These are phyloP conservation scores for Colostygia pectinataria DNA, from an alignment of 2,888 invertebrate species.

Conservation along the genomic window DNA sequence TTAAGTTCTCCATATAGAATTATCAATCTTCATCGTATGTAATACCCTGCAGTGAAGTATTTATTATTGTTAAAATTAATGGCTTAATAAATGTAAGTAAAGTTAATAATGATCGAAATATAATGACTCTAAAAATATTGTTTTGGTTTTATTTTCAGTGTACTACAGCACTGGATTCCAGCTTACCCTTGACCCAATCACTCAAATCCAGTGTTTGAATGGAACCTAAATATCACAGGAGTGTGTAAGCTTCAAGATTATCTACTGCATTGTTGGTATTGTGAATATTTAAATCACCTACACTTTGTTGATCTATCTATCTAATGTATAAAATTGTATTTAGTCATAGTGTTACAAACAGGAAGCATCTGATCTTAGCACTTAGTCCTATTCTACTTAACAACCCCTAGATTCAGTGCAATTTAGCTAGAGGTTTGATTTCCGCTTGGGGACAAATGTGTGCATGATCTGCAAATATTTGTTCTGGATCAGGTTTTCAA, in stretches of 20 bases:
- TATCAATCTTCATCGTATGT: too few relatives aligned
- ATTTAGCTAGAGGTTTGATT: too few relatives aligned
- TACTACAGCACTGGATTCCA: conserved; percentile 69
- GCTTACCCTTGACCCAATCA: conserved; percentile 54
- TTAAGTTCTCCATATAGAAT: neutral
- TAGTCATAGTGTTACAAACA: conserved; percentile 40
- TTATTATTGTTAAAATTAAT: conserved; percentile 12
- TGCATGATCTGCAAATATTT: too few relatives aligned
- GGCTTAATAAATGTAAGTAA: neutral
- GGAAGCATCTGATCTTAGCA: conserved; percentile 67
- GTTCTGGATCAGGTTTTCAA: too few relatives aligned
- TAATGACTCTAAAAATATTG: conserved; percentile 30
- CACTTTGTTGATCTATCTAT: conserved; percentile 51
- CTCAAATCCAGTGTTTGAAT: conserved; percentile 61
- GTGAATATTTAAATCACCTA: conserved; percentile 54
- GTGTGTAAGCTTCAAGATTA: conserved; percentile 56
- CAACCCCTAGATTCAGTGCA: too few relatives aligned
- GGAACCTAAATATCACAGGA: conserved; percentile 52
- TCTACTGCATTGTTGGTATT: conserved; percentile 58
- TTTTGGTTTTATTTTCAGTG: conserved; percentile 63
- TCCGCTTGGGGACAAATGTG: too few relatives aligned
- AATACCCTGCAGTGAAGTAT: too few relatives aligned
- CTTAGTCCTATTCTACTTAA: conserved; percentile 25
- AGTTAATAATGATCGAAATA: conserved; percentile 21
- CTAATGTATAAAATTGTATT: conserved; percentile 36